phyloP scores from a whole-genome alignment of 2,113 vertebrate species.

The Mastomys coucha region DNA sequence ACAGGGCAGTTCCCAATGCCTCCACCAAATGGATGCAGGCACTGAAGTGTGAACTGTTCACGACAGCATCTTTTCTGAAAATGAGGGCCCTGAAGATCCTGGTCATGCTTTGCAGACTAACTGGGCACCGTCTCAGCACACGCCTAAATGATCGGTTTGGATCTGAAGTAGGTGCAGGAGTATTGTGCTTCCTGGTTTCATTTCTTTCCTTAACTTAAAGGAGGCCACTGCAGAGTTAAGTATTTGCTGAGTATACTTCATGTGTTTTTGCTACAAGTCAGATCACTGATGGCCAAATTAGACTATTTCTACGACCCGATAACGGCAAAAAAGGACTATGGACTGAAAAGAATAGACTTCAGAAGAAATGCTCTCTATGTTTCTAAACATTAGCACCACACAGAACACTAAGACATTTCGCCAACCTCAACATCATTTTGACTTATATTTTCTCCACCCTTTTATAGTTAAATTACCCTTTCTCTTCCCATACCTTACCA shows the following conservation, averaged over 20 bases:
- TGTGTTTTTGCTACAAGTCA: constrained; percentile 47
- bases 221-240: not conserved
- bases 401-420: constrained; percentile 42
- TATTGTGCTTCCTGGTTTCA: not conserved
- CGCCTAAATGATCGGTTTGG: not conserved
- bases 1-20: not conserved
- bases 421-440: constrained; percentile 36
- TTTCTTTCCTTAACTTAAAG: not conserved
- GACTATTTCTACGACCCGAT: not conserved
- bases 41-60: constrained; percentile 35
- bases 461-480: constrained; percentile 39
- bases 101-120: not conserved
- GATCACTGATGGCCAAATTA: not conserved
- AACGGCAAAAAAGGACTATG: not conserved
- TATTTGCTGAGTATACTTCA: constrained; percentile 41
- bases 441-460: not conserved
- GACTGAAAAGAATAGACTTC: not conserved
- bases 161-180: not conserved
- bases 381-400: not conserved
- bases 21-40: not conserved
- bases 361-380: not conserved
- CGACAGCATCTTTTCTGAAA: constrained; percentile 71
- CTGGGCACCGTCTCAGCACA: not conserved
- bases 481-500: constrained; percentile 19
- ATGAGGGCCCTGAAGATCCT: constrained; percentile 42